phyloP scores from a whole-genome alignment of 2,888 invertebrate species.

The Stratiomys singularior region DNA sequence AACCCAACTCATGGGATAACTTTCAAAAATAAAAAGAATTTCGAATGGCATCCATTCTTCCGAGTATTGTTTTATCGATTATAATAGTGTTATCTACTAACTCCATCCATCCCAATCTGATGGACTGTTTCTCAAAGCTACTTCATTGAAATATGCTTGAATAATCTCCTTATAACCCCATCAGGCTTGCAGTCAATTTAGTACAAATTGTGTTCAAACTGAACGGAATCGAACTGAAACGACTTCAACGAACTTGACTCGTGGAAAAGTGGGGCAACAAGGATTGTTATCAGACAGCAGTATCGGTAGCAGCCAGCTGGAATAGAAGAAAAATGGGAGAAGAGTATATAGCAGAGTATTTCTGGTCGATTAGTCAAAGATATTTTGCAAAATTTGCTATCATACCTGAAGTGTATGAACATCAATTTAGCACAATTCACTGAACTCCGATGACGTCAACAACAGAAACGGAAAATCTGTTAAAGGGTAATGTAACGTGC shows the following conservation, averaged over 20 bases:
- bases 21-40: too few species aligned
- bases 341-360: background rate
- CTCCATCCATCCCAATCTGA: too few species aligned
- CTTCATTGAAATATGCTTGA: too few species aligned
- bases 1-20: too few species aligned
- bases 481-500: too few species aligned
- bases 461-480: background rate
- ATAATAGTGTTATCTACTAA: too few species aligned
- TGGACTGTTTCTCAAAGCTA: too few species aligned
- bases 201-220: too few species aligned
- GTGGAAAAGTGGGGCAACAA: background rate
- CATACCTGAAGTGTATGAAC: conserved; percentile 20
- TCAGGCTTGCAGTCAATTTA: too few species aligned
- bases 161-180: too few species aligned
- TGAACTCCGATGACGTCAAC: background rate
- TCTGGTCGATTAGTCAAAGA: conserved; percentile 30
- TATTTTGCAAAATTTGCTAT: conserved; percentile 15
- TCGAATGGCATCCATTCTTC: too few species aligned
- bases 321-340: conserved; percentile 1
- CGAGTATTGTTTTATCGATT: too few species aligned
- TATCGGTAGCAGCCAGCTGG: background rate
- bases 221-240: background rate
- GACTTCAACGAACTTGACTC: background rate
- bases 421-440: conserved; percentile 7
- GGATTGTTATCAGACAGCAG: background rate